These are phyloP conservation scores for Dascillus cervinus DNA, from an alignment of 2,888 invertebrate species.

Conservation along the genomic window DNA sequence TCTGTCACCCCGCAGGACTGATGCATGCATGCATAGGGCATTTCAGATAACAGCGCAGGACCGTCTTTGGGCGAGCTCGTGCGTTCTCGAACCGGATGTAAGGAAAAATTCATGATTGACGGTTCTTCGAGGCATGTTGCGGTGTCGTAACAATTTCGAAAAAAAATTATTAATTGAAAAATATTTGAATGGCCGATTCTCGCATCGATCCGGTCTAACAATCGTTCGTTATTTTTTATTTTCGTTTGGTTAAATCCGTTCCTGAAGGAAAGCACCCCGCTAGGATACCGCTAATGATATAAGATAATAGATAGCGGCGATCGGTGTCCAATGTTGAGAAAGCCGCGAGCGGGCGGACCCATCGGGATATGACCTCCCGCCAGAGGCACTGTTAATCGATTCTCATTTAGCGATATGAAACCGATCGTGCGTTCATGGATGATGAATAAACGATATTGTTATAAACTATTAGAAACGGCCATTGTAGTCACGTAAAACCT, in stretches of 20 bases:
- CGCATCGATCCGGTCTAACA: too few relatives aligned
- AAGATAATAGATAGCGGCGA: slow-evolving; percentile 28
- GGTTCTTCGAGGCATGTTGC: too few relatives aligned
- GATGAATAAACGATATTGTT: slow-evolving; percentile 25
- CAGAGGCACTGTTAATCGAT: slow-evolving; percentile 29
- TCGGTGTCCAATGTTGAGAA: slow-evolving; percentile 23
- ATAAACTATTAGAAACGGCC: slow-evolving; percentile 19
- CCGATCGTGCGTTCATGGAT: slow-evolving; percentile 26
- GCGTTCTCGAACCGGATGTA: slow-evolving; percentile 1
- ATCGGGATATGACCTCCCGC: slow-evolving; percentile 25
- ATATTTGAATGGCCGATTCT: too few relatives aligned
- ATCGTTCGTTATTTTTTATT: too few relatives aligned
- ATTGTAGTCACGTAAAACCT: slow-evolving; percentile 14
- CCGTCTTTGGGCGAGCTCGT: slow-evolving; percentile 16
- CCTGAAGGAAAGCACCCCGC: slow-evolving; percentile 27
- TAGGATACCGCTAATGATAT: slow-evolving; percentile 34
- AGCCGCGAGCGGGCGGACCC: slow-evolving; percentile 24
- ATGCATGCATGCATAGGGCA: slow-evolving; percentile 31
- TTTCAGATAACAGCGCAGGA: slow-evolving; percentile 27
- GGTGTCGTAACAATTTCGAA: too few relatives aligned
- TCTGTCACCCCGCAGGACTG: slow-evolving; percentile 34
- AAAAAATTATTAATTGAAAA: too few relatives aligned
- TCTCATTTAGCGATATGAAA: slow-evolving; percentile 32
- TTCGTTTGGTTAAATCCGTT: slow-evolving; percentile 19
- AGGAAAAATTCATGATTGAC: slow-evolving; percentile 2